Percentiles rank a stretch among this genome's conserved stretches.
phyloP scores from a whole-genome alignment of 2,113 vertebrate species.

The Cynopterus brachyotis region DNA sequence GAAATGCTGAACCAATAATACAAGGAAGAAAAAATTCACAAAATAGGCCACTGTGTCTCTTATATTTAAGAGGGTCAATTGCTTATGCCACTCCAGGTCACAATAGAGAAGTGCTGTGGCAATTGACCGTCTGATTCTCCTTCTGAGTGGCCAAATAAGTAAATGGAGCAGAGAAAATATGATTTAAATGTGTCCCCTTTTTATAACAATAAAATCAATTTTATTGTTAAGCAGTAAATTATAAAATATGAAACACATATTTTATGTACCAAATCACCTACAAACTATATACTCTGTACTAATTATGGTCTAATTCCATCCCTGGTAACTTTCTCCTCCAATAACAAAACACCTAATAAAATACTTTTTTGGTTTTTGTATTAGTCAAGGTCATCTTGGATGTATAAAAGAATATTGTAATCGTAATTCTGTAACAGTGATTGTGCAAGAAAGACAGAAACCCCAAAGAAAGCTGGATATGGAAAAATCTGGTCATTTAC shows the following conservation, averaged over 20 bases:
- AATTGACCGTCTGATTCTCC: constrained; percentile 48
- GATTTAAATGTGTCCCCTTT: constrained; percentile 40
- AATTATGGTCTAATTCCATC: constrained; percentile 64
- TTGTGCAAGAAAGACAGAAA: constrained; percentile 7
- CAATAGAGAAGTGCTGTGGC: neutral
- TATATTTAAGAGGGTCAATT: constrained; percentile 73
- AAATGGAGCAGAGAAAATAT: constrained; percentile 58
- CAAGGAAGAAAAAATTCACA: constrained; percentile 50
- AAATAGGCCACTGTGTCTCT: constrained; percentile 53
- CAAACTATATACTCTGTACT: constrained; percentile 65
- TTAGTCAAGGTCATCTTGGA: constrained; percentile 62
- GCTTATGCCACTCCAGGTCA: neutral
- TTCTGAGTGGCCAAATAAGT: neutral
- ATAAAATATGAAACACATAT: constrained; percentile 61
- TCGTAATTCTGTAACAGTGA: constrained; percentile 57
- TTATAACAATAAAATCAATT: neutral
- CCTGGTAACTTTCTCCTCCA: neutral
- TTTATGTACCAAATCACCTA: constrained; percentile 64
- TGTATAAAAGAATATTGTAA: constrained; percentile 50
- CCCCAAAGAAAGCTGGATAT: neutral
- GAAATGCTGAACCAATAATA: constrained; percentile 79
- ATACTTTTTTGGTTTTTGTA: constrained; percentile 11
- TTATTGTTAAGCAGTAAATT: constrained; percentile 38
- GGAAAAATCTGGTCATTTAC: constrained; percentile 49
- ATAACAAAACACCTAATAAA: constrained; percentile 67